phyloP scores from a whole-genome alignment of 1,140 invertebrate genomes.

The Pseudomyrmex gracilis region DNA sequence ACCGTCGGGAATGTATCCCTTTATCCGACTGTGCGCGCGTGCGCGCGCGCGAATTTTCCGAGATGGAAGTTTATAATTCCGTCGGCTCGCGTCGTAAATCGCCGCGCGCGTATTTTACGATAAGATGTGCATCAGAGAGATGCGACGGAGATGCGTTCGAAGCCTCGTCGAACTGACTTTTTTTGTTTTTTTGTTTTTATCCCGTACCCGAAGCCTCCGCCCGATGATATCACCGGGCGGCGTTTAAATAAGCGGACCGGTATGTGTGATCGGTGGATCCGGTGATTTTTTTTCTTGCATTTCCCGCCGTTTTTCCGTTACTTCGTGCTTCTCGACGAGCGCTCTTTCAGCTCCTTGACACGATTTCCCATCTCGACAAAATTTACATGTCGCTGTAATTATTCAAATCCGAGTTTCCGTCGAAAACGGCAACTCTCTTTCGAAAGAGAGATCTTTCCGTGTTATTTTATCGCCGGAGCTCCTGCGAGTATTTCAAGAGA shows the following conservation, averaged over 20 bases:
- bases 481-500: not conserved
- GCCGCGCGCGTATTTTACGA: conserved; percentile 48
- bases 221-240: conserved; percentile 32
- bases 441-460: no score
- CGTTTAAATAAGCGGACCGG: conserved; percentile 38
- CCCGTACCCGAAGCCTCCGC: not conserved
- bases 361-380: not conserved
- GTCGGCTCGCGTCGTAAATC: conserved; percentile 37
- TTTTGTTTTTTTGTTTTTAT: no score
- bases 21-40: conserved; percentile 12
- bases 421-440: no score
- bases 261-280: not conserved
- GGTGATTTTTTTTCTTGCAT: not conserved
- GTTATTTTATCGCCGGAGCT: no score
- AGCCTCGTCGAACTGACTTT: conserved; percentile 7
- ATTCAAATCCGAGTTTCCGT: not conserved
- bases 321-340: not conserved
- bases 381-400: not conserved
- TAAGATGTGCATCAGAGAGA: conserved; percentile 33
- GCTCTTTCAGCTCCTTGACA: not conserved
- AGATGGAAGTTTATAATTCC: conserved; percentile 56
- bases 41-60: conserved; percentile 16
- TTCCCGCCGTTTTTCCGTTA: conserved; percentile 7
- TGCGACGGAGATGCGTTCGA: conserved; percentile 7
- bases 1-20: conserved; percentile 15